A percentile compares a stretch with the other conserved stretches of the same genome.
phyloP scores from a whole-genome alignment of 2,113 vertebrate genomes.

The Pitta sordida region DNA sequence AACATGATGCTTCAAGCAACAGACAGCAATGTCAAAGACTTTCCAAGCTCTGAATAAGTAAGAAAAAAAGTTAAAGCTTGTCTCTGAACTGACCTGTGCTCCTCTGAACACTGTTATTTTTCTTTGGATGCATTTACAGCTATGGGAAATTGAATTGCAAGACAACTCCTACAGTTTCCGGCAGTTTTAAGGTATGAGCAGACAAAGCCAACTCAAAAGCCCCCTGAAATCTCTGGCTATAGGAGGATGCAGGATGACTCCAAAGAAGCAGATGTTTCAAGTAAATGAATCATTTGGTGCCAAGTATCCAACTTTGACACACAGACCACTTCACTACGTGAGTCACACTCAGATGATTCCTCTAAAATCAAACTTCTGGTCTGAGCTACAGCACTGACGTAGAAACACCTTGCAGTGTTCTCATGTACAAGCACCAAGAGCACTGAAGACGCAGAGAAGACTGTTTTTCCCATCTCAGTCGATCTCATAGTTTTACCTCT shows the following conservation, averaged over 20 bases:
- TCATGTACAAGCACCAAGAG: background rate
- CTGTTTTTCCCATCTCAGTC: background rate
- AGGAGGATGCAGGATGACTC: background rate
- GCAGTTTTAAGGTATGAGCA: background rate
- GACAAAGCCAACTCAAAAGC: background rate
- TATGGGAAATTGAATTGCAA: background rate
- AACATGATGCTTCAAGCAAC: constrained; percentile 43
- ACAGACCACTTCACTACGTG: background rate
- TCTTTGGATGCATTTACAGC: background rate
- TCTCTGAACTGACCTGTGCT: constrained; percentile 27
- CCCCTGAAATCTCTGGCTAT: background rate
- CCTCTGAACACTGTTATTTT: background rate
- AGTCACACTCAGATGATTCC: background rate
- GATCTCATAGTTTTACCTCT: background rate
- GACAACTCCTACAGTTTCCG: background rate
- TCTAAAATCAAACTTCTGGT: background rate
- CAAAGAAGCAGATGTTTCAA: background rate
- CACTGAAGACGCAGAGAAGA: background rate
- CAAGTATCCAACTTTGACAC: background rate
- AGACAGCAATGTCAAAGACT: constrained; percentile 24
- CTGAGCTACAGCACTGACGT: background rate
- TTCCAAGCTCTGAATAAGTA: background rate
- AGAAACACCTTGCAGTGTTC: background rate
- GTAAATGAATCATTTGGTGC: background rate
- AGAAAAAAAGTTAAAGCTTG: constrained; percentile 4